Evolutionary conservation across 2,888 invertebrate genomes (phyloP).

Genomic region (Rhimphoctona megacephalus): DNA sequence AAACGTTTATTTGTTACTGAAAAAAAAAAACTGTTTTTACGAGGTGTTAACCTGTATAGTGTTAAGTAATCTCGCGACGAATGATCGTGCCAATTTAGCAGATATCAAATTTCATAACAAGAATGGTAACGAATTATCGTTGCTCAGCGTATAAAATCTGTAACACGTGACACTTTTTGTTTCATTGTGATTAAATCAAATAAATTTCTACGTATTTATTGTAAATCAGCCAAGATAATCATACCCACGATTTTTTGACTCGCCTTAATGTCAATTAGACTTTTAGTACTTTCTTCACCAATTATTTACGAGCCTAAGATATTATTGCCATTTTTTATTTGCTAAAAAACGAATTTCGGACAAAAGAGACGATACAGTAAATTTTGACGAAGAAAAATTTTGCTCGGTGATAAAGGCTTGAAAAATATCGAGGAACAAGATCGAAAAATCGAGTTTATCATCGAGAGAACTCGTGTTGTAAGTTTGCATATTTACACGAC

Average conservation of each 20-base stretch:
- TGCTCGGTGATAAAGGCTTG: constrained; percentile 10
- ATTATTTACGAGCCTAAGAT: not conserved
- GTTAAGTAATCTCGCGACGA: constrained; percentile 44
- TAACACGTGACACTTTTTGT: constrained; percentile 14
- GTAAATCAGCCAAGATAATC: not conserved
- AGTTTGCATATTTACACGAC: constrained; percentile 41
- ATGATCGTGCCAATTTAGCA: constrained; percentile 35
- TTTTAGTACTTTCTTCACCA: not conserved
- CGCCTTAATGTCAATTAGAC: not conserved
- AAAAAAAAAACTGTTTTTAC: not conserved
- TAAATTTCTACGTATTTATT: not conserved
- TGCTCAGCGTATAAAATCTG: not conserved
- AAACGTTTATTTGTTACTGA: not conserved
- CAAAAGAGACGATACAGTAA: not conserved
- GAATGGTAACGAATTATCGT: constrained; percentile 7
- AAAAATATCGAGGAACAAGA: not conserved
- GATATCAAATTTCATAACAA: constrained; percentile 58
- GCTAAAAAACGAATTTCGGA: not conserved
- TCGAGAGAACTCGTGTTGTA: not conserved
- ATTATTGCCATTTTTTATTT: not conserved
- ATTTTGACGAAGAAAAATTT: not conserved
- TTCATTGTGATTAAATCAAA: not conserved
- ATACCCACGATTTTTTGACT: not conserved
- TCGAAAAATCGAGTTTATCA: not conserved
- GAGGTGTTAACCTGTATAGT: not conserved